Base-by-base conservation (phyloP, 2,888 invertebrate genomes). In the Galeopsomyia nigrocyanea region DNA sequence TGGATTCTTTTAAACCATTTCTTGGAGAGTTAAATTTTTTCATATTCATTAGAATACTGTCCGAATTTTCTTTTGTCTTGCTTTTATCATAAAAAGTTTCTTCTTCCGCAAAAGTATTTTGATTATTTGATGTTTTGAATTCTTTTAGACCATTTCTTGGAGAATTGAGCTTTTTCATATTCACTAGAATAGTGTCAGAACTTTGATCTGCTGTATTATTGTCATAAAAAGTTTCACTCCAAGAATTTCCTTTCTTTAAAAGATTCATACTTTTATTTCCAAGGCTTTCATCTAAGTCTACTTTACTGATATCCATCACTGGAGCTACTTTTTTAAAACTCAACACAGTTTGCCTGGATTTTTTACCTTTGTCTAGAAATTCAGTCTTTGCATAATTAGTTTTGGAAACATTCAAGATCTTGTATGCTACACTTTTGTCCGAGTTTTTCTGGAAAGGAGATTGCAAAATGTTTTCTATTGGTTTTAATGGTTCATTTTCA, bases 281-380 rank as follows among this genome's bases (percentile, higher is more conserved):
- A 50, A 17, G 14, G 51, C 5, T 50, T 49, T 65, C 66, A 61
- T 69, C 46, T 9, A n/a, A 39, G 3, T 26, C 17, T 16, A 47
- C 14, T 57, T 70, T 73, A 31, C 64, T 61, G 14, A 77, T 51
- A 63, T 81, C 76, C 16, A 69, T 62, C 31, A 78, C 77, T 58
- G 76, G 56, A n/a, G 77, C 63, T 0, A 71, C 46, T 62, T 76
- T 77, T 62, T 78, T 61, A 26, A 83, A 70, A 31, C 78, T 22
- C 26, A 84, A 77, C 31, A 73, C 82, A 3, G 81, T 76, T 66
- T 84, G 85, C 56, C 76, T 81, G 3, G 80, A 55, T 63, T 76
- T 81, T 65, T 80, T 82, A 3, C 82, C 80, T 63, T 71, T 73
- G 2, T 72, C 53, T 9, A 75, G 66, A 19, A 78, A 61, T 47